Conservation (phyloP, 2,797 vertebrate species). For the Argyrosomus regius region DNA sequence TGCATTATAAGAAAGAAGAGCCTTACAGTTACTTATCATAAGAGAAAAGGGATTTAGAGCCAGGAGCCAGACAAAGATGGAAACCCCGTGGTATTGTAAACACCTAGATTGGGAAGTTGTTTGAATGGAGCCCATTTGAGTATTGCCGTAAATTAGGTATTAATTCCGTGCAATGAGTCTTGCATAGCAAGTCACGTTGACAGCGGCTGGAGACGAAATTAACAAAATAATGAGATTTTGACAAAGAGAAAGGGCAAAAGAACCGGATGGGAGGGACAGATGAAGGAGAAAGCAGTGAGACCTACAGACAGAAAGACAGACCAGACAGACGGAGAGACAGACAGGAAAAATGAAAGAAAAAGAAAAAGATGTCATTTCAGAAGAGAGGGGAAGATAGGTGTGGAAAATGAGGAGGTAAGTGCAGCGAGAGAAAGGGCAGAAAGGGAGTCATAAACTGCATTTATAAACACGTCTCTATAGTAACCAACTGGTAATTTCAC, state of each 20-base stretch:
- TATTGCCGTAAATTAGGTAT: slow-evolving; percentile 68
- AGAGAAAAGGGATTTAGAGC: slow-evolving; percentile 43
- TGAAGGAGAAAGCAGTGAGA: slow-evolving; percentile 56
- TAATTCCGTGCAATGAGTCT: slow-evolving; percentile 66
- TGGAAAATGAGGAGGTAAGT: slow-evolving; percentile 68
- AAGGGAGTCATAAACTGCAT: slow-evolving; percentile 83
- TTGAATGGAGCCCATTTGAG: slow-evolving; percentile 62
- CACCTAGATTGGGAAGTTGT: slow-evolving; percentile 52
- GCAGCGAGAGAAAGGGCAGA: slow-evolving; percentile 74
- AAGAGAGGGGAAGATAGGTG: slow-evolving; percentile 53
- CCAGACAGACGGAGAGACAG: slow-evolving; percentile 26
- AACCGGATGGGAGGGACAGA: slow-evolving; percentile 28
- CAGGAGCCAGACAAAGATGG: slow-evolving; percentile 44
- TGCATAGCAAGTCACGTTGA: slow-evolving; percentile 62
- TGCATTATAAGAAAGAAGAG: slow-evolving; percentile 73
- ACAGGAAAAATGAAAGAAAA: not conserved
- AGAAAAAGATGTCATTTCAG: slow-evolving; percentile 43
- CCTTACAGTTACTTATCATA: slow-evolving; percentile 51
- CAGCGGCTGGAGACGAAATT: slow-evolving; percentile 58
- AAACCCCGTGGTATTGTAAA: slow-evolving; percentile 60
- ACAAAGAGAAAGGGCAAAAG: slow-evolving; percentile 52
- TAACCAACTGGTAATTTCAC: slow-evolving; percentile 86
- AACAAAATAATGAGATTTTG: slow-evolving; percentile 75
- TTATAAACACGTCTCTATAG: slow-evolving; percentile 88
- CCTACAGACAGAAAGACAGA: slow-evolving; percentile 24